phyloP scores from a whole-genome alignment of 2,888 invertebrate genomes.

The Malacosoma neustria region DNA sequence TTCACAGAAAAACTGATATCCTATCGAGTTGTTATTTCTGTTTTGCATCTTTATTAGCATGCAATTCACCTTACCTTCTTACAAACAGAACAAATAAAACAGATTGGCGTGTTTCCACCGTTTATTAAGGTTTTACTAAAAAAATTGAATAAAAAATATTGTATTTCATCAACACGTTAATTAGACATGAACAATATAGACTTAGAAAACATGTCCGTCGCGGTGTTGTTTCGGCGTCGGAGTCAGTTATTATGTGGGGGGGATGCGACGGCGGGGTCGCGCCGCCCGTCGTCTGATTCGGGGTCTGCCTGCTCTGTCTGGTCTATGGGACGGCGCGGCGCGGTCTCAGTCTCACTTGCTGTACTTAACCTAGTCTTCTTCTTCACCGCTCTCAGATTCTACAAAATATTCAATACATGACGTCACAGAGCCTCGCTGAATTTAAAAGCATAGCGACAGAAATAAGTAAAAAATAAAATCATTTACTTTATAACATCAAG shows the following conservation, averaged over 20 bases:
- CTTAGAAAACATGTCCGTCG: constrained; percentile 39
- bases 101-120: constrained; percentile 57
- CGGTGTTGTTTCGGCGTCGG: constrained; percentile 24
- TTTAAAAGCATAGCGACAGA: too few species aligned
- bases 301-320: constrained; percentile 7
- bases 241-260: constrained; percentile 3
- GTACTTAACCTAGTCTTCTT: constrained; percentile 70
- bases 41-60: too few species aligned
- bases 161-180: constrained; percentile 70
- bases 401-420: too few species aligned
- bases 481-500: too few species aligned
- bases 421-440: too few species aligned
- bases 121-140: constrained; percentile 72
- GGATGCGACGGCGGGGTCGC: constrained; percentile 14
- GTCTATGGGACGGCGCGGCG: constrained; percentile 21
- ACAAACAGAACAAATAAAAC: constrained; percentile 26
- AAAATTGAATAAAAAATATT: constrained; percentile 76
- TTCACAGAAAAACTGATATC: too few species aligned
- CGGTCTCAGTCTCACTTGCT: constrained; percentile 68
- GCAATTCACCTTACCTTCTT: constrained; percentile 7
- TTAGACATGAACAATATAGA: constrained; percentile 67
- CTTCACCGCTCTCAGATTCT: constrained; percentile 73
- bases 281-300: constrained; percentile 4
- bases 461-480: too few species aligned
- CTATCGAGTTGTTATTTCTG: too few species aligned